Evolutionary conservation across 2,888 invertebrate species (phyloP), one percentile per base, ranked within the genome.

Genomic region (Morpho deidamia): DNA sequence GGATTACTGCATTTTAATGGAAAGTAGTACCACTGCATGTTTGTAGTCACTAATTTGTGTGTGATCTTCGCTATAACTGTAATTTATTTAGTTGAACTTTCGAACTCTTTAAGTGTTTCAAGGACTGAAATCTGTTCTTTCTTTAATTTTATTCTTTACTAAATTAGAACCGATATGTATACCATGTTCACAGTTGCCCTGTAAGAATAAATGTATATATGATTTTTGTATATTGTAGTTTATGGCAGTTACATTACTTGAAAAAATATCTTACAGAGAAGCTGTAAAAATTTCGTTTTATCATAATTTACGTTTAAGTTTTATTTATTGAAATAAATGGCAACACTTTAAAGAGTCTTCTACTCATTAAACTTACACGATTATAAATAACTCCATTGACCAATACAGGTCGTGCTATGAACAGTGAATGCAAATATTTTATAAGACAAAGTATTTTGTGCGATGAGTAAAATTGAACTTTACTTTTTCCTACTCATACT

Each of bases 161-260:
- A 1, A 23, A 1, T 5, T 23, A 37, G 37, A 37, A 37, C 4
- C 3, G 2, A 37, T 40, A 11, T 11, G 8, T 40, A 7, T 14
- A 23, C 49, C 38, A 33, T 37, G 14, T 71, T 80, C 86, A 83
- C 87, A 87, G 87, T 86, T 87, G 68, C 83, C 77, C 84, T 87
- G 88, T 87, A 86, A 86, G 85, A 79, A 71, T 70, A 56, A 58
- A 14, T 41, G 49, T 48, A 38, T 33, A 14, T 45, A 11, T 40
- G 35, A n/a, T 32, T 37, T 35, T 48, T 56, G 39, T 52, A 34
- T 42, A 56, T 44, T 55, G 56, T 61, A 47, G 64, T 58, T 43
- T 85, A 87, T 88, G 88, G 89, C 88, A 69, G 87, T 89, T 88
- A 87, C 88, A 82, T 87, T 81, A 76, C 79, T 74, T 71, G 60